Evolutionary conservation across 2,888 invertebrate species (phyloP).

Genomic region (Saturnia japonica): DNA sequence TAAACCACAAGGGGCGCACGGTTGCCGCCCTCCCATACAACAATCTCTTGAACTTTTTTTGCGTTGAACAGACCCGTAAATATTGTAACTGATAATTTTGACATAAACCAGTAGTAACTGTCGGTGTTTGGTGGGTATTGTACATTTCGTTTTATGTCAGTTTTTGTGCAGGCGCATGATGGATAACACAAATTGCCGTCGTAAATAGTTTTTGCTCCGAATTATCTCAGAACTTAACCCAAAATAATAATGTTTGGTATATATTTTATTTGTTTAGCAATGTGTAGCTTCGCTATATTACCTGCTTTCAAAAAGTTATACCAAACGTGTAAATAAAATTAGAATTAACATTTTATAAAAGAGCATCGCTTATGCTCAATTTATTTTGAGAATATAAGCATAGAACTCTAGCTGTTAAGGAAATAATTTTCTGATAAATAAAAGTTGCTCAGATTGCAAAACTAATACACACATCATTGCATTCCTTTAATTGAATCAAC

Average conservation of each 20-base stretch:
- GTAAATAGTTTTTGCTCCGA: background rate
- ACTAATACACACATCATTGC: background rate
- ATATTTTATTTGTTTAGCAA: background rate
- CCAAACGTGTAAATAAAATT: background rate
- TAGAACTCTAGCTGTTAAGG: background rate
- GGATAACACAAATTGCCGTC: constrained; percentile 44
- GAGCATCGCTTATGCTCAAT: background rate
- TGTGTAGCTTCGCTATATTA: background rate
- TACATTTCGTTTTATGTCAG: constrained; percentile 69
- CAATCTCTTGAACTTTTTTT: constrained; percentile 69
- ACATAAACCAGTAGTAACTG: constrained; percentile 77
- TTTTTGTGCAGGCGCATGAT: constrained; percentile 58
- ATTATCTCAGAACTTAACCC: background rate
- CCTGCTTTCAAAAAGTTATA: background rate
- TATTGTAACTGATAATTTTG: constrained; percentile 76
- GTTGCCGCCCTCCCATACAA: constrained; percentile 48
- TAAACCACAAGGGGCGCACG: constrained; percentile 46
- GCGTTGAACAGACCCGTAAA: constrained; percentile 65
- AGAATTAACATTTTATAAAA: background rate
- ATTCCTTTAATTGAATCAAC: background rate
- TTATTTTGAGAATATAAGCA: background rate
- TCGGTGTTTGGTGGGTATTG: constrained; percentile 62
- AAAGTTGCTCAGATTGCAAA: background rate
- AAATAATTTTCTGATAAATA: background rate
- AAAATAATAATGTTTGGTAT: background rate